A percentile compares a stretch with the other conserved stretches of the same genome.
Conservation (phyloP, 2,113 vertebrate genomes). For the Salvelinus alpinus region DNA sequence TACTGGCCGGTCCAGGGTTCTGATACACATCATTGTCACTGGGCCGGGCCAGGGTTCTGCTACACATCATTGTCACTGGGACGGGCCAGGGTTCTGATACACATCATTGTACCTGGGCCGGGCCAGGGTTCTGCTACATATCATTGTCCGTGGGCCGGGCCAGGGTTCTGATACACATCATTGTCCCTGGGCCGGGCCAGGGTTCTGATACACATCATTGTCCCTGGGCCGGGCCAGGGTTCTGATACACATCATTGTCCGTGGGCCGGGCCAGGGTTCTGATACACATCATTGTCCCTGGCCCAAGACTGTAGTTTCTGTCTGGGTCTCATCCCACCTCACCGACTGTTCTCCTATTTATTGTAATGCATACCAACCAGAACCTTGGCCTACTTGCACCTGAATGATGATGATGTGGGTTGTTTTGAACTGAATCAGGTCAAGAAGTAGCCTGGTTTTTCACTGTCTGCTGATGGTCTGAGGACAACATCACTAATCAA, state of each 20-base stretch:
- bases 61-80: too few relatives aligned
- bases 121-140: background rate
- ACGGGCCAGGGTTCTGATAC: background rate
- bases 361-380: background rate
- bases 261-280: too few relatives aligned
- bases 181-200: background rate
- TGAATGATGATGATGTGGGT: background rate
- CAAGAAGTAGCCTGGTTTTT: background rate
- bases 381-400: background rate
- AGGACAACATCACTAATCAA: too few relatives aligned
- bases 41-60: too few relatives aligned
- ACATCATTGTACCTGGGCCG: too few relatives aligned
- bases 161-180: background rate
- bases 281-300: too few relatives aligned
- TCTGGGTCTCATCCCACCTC: background rate
- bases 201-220: background rate
- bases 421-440: constrained; percentile 2
- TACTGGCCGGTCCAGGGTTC: too few relatives aligned
- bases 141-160: too few relatives aligned
- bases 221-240: too few relatives aligned
- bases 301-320: background rate
- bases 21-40: too few relatives aligned
- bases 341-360: constrained; percentile 20
- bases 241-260: too few relatives aligned
- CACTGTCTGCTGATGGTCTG: too few relatives aligned